Conservation (phyloP, 2,113 vertebrate genomes). For the Pelusios castaneus region DNA sequence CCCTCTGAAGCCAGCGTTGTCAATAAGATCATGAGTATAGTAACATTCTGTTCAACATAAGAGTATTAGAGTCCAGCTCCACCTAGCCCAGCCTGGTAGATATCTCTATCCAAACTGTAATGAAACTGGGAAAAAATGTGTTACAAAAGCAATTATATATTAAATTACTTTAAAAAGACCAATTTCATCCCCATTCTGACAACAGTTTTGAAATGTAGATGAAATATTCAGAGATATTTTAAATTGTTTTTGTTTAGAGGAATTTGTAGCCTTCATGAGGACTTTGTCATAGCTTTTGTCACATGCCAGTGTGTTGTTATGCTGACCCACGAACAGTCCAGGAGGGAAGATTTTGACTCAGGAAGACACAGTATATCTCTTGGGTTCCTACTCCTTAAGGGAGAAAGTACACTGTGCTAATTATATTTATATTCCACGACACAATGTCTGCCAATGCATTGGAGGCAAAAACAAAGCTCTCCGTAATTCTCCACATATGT, state of each 20-base stretch:
- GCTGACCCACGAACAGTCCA: neutral
- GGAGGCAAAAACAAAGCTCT: neutral
- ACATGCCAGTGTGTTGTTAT: no score
- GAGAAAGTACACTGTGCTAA: no score
- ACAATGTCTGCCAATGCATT: neutral
- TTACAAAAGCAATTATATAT: neutral
- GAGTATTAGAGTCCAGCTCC: no score
- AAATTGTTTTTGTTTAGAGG: neutral
- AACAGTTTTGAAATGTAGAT: neutral
- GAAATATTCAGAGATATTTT: neutral
- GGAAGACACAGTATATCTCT: neutral
- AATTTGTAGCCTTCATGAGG: neutral
- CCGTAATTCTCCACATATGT: neutral
- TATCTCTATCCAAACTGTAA: neutral
- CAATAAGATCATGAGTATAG: neutral
- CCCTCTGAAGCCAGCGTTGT: accelerated
- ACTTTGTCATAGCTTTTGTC: no score
- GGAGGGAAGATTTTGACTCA: neutral
- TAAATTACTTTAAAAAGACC: neutral
- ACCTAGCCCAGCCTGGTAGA: neutral
- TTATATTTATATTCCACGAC: neutral
- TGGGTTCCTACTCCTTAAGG: no score
- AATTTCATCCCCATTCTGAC: neutral
- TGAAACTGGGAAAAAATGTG: neutral
- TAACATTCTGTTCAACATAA: neutral